Evolutionary conservation across 1,140 invertebrate genomes (phyloP).

Genomic region (Asbolus verrucosus): DNA sequence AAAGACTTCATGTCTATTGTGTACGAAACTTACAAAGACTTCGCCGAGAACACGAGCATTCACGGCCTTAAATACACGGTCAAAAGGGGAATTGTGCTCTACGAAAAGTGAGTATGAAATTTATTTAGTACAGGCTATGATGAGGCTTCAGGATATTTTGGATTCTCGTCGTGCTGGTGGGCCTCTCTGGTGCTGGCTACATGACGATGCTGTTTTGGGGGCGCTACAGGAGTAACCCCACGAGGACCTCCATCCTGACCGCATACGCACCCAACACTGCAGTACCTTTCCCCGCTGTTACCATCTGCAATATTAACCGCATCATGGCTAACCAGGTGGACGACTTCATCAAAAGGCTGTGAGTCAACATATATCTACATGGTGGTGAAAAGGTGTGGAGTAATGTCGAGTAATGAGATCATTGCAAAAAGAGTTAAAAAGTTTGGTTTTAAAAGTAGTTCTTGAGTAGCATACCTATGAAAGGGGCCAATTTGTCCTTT

Average conservation of each 20-base stretch:
- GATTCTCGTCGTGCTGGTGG: conserved; percentile 54
- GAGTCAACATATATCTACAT: conserved; percentile 43
- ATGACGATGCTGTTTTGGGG: conserved; percentile 58
- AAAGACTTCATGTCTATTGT: conserved; percentile 39
- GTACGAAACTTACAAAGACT: conserved; percentile 57
- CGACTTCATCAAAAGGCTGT: conserved; percentile 48
- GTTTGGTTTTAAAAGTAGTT: too few species aligned
- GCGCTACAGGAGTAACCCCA: conserved; percentile 57
- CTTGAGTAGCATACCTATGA: too few species aligned
- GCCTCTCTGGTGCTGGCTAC: conserved; percentile 52
- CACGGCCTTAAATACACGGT: conserved; percentile 61
- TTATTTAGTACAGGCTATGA: too few species aligned
- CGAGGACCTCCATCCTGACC: conserved; percentile 57
- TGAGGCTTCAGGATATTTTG: conserved; percentile 57
- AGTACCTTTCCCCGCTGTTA: conserved; percentile 61
- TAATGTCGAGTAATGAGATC: too few species aligned
- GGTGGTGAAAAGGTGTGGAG: too few species aligned
- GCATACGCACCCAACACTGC: conserved; percentile 55
- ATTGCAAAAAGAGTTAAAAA: too few species aligned
- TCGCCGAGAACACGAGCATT: conserved; percentile 57
- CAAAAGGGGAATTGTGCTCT: conserved; percentile 43
- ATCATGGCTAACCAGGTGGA: conserved; percentile 54
- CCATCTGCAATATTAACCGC: conserved; percentile 59
- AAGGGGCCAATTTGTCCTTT: too few species aligned
- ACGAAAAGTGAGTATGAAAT: conserved; percentile 57